Evolutionary conservation across 2,797 vertebrate genomes (phyloP).

Genomic region (Microtus californicus): DNA sequence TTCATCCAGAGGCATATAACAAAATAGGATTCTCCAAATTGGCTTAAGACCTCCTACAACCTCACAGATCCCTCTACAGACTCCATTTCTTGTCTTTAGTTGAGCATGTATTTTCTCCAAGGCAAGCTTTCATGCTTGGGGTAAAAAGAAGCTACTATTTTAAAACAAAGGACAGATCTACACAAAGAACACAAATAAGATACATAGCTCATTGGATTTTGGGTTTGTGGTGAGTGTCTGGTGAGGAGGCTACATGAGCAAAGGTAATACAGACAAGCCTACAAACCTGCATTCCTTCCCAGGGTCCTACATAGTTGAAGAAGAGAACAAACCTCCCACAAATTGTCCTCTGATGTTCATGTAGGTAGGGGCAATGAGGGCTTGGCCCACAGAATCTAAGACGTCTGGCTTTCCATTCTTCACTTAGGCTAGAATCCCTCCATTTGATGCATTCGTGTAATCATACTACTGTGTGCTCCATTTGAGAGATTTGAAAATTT

Average conservation of each 20-base stretch:
- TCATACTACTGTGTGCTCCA: not conserved
- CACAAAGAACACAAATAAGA: not conserved
- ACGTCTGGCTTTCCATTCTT: not conserved
- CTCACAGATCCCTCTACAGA: rapidly evolving
- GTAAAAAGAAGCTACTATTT: not conserved
- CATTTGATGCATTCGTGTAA: too few species aligned
- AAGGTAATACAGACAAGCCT: not conserved
- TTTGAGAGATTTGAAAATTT: not conserved
- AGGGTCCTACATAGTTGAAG: not conserved
- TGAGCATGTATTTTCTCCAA: not conserved
- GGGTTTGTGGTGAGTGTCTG: not conserved
- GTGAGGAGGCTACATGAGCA: not conserved
- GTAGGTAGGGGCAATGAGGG: not conserved
- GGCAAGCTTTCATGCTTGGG: not conserved
- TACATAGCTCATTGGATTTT: not conserved
- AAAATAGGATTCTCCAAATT: too few species aligned
- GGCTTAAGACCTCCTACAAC: not conserved
- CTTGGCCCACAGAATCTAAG: not conserved
- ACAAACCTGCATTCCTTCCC: not conserved
- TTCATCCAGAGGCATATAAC: not conserved
- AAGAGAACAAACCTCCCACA: not conserved
- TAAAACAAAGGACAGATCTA: not conserved
- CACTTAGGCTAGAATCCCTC: not conserved
- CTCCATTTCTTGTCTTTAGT: not conserved
- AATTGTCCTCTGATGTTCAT: not conserved